A percentile compares a stretch with the other conserved stretches of the same genome.
Conservation (phyloP, 2,113 vertebrate species). For the Excalfactoria chinensis region DNA sequence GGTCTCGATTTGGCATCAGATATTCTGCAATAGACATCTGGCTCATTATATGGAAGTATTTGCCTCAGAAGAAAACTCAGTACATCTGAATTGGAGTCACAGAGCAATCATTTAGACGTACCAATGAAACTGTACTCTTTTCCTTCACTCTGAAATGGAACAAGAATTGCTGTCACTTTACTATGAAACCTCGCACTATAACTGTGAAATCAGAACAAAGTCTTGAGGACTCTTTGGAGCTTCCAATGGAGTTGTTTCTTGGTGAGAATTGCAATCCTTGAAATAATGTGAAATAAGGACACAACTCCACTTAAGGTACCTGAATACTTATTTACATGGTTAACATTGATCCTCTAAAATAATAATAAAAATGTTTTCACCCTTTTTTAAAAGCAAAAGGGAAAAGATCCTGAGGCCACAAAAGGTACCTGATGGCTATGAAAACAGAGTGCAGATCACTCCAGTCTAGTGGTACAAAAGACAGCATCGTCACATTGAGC, state of each 20-base stretch:
- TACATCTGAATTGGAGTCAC: background rate
- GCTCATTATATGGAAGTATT: background rate
- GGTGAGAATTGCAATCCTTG: background rate
- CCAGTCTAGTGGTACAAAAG: background rate
- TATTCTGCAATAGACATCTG: background rate
- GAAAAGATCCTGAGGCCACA: background rate
- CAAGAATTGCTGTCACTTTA: constrained; percentile 40
- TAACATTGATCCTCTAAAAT: background rate
- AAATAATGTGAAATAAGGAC: background rate
- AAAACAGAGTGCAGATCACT: background rate
- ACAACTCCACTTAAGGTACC: background rate
- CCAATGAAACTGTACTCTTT: constrained; percentile 16
- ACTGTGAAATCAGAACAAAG: constrained; percentile 32
- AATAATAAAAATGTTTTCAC: background rate
- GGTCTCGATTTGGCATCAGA: background rate
- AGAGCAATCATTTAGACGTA: constrained; percentile 25
- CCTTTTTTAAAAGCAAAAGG: background rate
- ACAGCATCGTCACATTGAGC: background rate
- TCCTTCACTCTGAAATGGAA: background rate
- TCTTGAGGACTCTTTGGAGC: background rate
- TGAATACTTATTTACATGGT: background rate
- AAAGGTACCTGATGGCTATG: background rate
- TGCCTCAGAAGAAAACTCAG: constrained; percentile 16
- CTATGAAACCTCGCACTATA: background rate
- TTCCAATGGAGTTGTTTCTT: background rate